A percentile compares a stretch with the other conserved stretches of the same genome.
phyloP scores from a whole-genome alignment of 2,113 vertebrate species.

The Urocolius indicus region DNA sequence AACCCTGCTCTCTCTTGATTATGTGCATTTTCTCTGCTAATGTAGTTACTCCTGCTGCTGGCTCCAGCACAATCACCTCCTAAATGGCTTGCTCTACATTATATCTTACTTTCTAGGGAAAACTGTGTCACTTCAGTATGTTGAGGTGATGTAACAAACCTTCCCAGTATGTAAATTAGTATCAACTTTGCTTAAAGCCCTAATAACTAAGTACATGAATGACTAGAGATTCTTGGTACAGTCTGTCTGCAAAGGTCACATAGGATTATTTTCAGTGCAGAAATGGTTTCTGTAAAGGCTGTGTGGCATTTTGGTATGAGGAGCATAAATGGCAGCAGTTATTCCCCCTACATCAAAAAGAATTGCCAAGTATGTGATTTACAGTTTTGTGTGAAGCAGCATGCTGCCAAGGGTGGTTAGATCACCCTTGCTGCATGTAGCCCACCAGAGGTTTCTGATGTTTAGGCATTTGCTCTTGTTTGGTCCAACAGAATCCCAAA shows the following conservation, averaged over 20 bases:
- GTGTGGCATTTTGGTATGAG: background rate
- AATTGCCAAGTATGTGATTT: background rate
- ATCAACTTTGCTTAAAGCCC: background rate
- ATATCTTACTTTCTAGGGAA: background rate
- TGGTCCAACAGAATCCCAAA: background rate
- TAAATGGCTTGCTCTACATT: background rate
- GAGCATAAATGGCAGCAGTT: background rate
- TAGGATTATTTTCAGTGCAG: background rate
- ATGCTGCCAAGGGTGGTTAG: background rate
- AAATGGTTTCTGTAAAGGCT: background rate
- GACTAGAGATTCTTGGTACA: background rate
- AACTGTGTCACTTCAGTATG: background rate
- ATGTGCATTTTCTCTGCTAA: background rate
- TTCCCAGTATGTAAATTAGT: background rate
- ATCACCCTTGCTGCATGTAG: background rate
- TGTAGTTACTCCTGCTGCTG: background rate
- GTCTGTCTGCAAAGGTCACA: background rate
- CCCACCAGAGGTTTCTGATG: background rate
- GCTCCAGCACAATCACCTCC: background rate
- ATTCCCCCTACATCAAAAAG: background rate
- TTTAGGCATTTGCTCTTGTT: background rate
- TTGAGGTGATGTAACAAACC: background rate
- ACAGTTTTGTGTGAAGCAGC: background rate
- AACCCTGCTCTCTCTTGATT: background rate
- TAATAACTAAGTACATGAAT: background rate